Evolutionary conservation across 2,113 vertebrate species (phyloP), one percentile per base, ranked within the genome.

Genomic region (Merops nubicus): DNA sequence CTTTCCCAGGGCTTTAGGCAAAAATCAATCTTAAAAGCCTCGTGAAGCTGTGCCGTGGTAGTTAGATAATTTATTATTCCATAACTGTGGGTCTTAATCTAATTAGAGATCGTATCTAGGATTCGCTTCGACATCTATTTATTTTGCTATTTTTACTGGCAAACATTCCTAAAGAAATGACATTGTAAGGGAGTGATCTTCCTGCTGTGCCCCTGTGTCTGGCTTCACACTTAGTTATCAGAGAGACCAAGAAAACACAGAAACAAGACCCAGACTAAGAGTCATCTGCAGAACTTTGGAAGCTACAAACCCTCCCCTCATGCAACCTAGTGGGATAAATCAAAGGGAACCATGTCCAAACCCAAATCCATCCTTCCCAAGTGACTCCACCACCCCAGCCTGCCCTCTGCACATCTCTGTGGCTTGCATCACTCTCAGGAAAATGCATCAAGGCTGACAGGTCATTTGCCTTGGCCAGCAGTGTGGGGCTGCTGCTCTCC

Each of bases 21-120:
- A 96, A 95, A 95, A 92, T 96, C 88, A 85, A 74, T 84, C 77
- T 93, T 85, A 62, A 93, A 96, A 95, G 74, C 17, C 1, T 57
- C 79, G 54, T n/a, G 73, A 77, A 80, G 26, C 59, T 88, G 54
- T 75, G 68, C 23, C 0, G 2, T 40, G 38, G 54, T 79, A 62
- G 74, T 91, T 85, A 56, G 78, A 94, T 85, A 88, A 96, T 94
- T 96, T 91, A 93, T 96, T 94, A 86, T 94, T 93, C 90, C 86
- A 67, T 93, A 96, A 97, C 84, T 86, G 62, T 90, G 47, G 51
- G 38, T 91, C 80, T 78, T 97, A 92, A 97, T 96, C 77, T 91
- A 95, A 93, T 94, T 94, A 91, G 59, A 96, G 90, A 93, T 92
- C 6, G 4, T 84, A 96, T 95, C 86, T 88, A 65, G 77, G 56